Percentiles rank a stretch among this genome's conserved stretches.
Conservation (phyloP, 35 echinoderm and acorn worm species). For the Holothuria glaberrima region DNA sequence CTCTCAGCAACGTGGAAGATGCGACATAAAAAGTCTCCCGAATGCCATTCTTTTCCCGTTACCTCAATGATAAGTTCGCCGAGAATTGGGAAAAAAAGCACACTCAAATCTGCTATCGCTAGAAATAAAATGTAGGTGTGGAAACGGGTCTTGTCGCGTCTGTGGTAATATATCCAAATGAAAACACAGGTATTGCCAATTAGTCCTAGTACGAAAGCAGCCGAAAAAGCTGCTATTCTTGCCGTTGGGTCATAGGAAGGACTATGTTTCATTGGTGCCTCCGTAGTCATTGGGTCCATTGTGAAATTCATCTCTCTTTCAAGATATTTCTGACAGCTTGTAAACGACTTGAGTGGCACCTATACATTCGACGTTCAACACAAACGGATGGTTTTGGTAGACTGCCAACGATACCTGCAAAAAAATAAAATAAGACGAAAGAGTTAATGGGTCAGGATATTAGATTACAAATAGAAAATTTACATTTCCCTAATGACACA, state of each 20-base stretch:
- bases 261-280: too few species aligned
- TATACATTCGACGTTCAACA: too few species aligned
- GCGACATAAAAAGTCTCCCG: constrained; percentile 66
- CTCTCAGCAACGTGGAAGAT: constrained; percentile 65
- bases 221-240: constrained; percentile 61
- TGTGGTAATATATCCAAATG: constrained; percentile 74
- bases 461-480: too few species aligned
- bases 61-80: constrained; percentile 69
- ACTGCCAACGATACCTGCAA: too few species aligned
- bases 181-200: constrained; percentile 77
- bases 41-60: constrained; percentile 54
- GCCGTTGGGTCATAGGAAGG: constrained; percentile 29
- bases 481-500: too few species aligned
- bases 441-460: too few species aligned
- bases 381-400: too few species aligned
- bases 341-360: too few species aligned
- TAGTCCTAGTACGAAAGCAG: constrained; percentile 69
- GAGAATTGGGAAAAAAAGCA: constrained; percentile 71
- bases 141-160: constrained; percentile 66
- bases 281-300: too few species aligned
- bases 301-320: too few species aligned
- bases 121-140: constrained; percentile 82
- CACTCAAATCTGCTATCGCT: constrained; percentile 73
- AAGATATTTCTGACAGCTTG: too few species aligned
- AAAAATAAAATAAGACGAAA: too few species aligned